Evolutionary conservation across 2,113 vertebrate species (phyloP), one percentile per base, ranked within the genome.

Genomic region (Triplophysa dalaica): DNA sequence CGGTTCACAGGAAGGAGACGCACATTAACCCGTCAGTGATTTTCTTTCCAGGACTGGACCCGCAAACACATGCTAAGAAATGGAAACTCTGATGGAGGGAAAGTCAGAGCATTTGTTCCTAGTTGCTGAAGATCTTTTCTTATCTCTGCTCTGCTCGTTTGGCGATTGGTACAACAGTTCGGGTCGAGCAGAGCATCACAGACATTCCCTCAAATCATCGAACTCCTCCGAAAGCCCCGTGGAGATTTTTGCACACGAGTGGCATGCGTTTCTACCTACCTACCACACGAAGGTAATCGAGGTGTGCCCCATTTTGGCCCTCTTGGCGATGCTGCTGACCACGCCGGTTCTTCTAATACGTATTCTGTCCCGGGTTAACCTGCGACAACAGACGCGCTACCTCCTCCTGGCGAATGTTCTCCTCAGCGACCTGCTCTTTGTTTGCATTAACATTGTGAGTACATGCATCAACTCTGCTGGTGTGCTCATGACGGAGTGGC

Each of bases 361-460:
- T 52, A 93, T 95, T 79, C 86, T 93, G 65, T 90, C 89, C n/a
- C 91, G 26, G 13, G 77, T 84, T 22, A 85, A 48, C 45, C 87
- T 93, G 76, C 91, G 91, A 21, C 92, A 85, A 82, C 92, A 94
- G 84, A 93, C 92, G 1, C 93, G 92, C 75, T 94, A 93, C 86
- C 84, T 94, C 68, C 90, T 95, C 38, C 86, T 95, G 83, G 92
- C 91, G 52, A 95, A 94, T 0, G 84, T 88, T 68, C 79, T 94
- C 83, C 79, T 94, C 16, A 92, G 89, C n/a, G 93, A 94, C 70
- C 86, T 94, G 21, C 83, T 92, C 3, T 95, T 93, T 84, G 83
- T 94, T 29, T 43, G 91, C 5, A 80, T 92, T 79, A 93, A 92
- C 79, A 84, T 90, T 9, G 48, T 92, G 48, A 90, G 79, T 4